These are phyloP conservation scores for Drosophila acutilabella DNA, from an alignment of 2,888 invertebrate species.

Conservation along the genomic window DNA sequence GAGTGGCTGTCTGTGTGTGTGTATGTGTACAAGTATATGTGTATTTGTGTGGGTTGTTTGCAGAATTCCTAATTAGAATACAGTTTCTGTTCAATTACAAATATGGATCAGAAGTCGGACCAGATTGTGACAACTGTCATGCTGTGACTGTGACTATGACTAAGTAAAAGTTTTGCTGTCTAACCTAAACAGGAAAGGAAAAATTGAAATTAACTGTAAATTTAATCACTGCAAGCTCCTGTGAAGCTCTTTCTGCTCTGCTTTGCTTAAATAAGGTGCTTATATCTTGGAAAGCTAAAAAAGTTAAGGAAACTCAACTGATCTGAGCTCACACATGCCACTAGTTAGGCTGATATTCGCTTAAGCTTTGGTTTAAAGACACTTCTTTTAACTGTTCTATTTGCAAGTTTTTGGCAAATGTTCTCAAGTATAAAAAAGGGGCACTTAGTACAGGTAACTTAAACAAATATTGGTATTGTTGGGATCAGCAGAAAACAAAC, in stretches of 20 bases:
- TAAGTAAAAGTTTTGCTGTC: conserved; percentile 54
- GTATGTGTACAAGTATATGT: conserved; percentile 31
- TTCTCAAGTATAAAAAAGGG: no score
- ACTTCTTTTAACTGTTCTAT: no score
- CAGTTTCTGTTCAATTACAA: conserved; percentile 29
- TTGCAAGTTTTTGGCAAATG: no score
- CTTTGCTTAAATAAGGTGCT: neutral
- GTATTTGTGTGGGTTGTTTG: conserved; percentile 42
- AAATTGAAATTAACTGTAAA: conserved; percentile 18
- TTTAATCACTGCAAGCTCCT: conserved; percentile 20
- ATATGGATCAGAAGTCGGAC: conserved; percentile 50
- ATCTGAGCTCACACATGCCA: conserved; percentile 6
- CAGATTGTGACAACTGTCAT: conserved; percentile 59
- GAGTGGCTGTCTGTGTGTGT: conserved; percentile 29
- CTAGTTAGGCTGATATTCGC: neutral
- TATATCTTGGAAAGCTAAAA: neutral
- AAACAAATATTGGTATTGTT: no score
- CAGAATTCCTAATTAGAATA: conserved; percentile 51
- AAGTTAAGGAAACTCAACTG: neutral
- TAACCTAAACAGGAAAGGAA: conserved; percentile 49
- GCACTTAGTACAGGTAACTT: no score
- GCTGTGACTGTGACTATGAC: conserved; percentile 32
- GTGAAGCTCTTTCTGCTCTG: conserved; percentile 4
- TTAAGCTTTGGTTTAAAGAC: conserved; percentile 1
- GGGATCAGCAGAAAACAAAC: no score